Conservation (phyloP, 2,888 invertebrate species). For the Lordiphosa fenestrarum region DNA sequence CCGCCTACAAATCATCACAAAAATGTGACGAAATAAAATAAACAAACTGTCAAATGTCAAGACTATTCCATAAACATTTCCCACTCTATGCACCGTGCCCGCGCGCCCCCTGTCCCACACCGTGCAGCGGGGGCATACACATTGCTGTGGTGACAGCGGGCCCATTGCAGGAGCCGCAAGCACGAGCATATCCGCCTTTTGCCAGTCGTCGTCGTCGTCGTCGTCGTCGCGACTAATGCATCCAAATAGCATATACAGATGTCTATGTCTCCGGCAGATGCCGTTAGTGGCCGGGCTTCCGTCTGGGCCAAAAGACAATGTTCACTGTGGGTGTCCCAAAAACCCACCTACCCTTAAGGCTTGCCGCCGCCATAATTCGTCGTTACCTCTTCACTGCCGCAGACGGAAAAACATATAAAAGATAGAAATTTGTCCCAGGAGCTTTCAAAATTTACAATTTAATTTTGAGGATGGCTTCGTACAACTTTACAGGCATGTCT, state of each 20-base stretch:
- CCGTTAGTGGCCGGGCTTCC: conserved; percentile 32
- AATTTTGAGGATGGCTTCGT: conserved; percentile 62
- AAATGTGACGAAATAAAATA: conserved; percentile 78
- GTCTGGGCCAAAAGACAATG: conserved; percentile 46
- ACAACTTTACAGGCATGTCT: conserved; percentile 2
- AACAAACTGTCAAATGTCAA: conserved; percentile 78
- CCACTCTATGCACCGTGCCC: conserved; percentile 22
- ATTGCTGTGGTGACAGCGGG: conserved; percentile 30
- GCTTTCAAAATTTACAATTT: conserved; percentile 71
- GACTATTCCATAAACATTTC: conserved; percentile 73
- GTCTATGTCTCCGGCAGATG: conserved; percentile 27
- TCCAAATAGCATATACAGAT: conserved; percentile 29
- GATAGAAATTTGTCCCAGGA: conserved; percentile 69
- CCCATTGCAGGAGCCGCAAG: conserved; percentile 7
- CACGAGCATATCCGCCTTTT: conserved; percentile 23
- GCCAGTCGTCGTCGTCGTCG: conserved; percentile 23
- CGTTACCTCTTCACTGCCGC: conserved; percentile 50
- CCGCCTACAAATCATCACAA: conserved; percentile 78
- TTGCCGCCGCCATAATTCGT: conserved; percentile 43
- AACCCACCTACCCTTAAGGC: conserved; percentile 33
- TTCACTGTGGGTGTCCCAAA: conserved; percentile 28
- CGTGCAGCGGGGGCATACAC: conserved; percentile 14
- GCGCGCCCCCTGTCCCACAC: background rate
- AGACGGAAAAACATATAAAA: conserved; percentile 58
- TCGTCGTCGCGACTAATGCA: conserved; percentile 36